Evolutionary conservation across 2,888 invertebrate genomes (phyloP), one percentile per base, ranked within the genome.

Genomic region (Phortica okadai): DNA sequence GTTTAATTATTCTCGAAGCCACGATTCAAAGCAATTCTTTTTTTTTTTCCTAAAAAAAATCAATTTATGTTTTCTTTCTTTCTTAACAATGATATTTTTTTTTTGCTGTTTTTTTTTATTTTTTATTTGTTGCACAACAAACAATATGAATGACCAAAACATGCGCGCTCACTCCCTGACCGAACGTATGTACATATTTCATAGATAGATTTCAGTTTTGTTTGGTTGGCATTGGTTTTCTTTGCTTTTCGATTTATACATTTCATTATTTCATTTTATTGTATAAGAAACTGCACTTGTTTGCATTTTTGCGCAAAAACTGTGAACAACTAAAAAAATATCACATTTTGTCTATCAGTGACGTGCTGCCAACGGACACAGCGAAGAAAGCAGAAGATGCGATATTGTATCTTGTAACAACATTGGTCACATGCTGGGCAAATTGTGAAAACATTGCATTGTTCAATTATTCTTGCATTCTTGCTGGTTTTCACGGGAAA

Each of bases 381-480:
- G 50, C 1, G 50, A 50, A 50, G 14, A 3, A 8, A 50, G 14
- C 8, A 50, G 45, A 10, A 50, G 14, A 6, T 8, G 14, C 8
- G 50, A 50, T 50, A 50, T 50, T 50, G 50, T 50, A 50, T 50
- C 50, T 50, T 50, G 50, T 50, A 14, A 11, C 10, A 11, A 50
- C 50, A 11, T 50, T 50, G 59, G 4, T n/a, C 59, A 59, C 59
- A 59, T 59, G 59, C 59, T 59, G 59, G 5, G 59, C n/a, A 16
- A 59, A 59, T 59, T 59, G 59, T 59, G 59, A 16, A 59, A 59
- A 59, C 59, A 59, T 59, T 59, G n/a, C 59, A n/a, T 59, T 59
- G 59, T 59, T 59, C 59, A 59, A n/a, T 59, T 11, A 7, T 16
- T 59, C 16, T 59, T 6, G 7, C 59, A 59, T 59, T 59, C 59